These are phyloP conservation scores for Scaptomyza montana DNA, from an alignment of 1,140 invertebrate genomes.

Conservation along the genomic window DNA sequence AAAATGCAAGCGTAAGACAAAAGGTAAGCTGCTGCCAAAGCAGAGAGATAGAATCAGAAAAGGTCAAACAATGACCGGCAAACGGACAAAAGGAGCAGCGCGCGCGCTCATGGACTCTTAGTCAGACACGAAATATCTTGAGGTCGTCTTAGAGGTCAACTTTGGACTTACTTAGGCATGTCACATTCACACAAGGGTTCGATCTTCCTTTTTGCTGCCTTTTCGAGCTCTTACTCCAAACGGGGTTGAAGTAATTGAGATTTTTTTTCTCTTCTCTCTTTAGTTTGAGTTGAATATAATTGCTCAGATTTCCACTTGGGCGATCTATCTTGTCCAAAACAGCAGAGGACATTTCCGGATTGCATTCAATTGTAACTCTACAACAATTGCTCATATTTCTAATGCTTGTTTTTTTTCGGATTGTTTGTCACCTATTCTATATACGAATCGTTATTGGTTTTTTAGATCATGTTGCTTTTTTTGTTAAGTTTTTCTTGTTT, in stretches of 20 bases:
- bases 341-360: conserved; percentile 79
- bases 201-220: conserved; percentile 6
- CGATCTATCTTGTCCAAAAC: conserved; percentile 68
- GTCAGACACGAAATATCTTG: conserved; percentile 41
- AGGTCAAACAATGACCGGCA: conserved; percentile 63
- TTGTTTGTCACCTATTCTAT: conserved; percentile 66
- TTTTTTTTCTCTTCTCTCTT: background rate
- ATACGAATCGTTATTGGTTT: conserved; percentile 67
- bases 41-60: conserved; percentile 40
- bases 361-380: conserved; percentile 71
- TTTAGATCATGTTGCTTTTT: conserved; percentile 78
- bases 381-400: conserved; percentile 71
- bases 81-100: conserved; percentile 66
- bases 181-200: conserved; percentile 5
- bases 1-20: conserved; percentile 38
- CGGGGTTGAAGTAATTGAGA: conserved; percentile 10
- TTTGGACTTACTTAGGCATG: conserved; percentile 46
- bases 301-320: conserved; percentile 44
- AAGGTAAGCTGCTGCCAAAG: conserved; percentile 64
- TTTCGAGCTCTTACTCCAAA: conserved; percentile 14
- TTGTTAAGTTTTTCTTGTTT: conserved; percentile 57
- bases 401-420: conserved; percentile 63
- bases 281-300: conserved; percentile 22
- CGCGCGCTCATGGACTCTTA: conserved; percentile 32
- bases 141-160: conserved; percentile 80